These are phyloP conservation scores for Sussaba pulchella DNA, from an alignment of 2,888 invertebrate genomes.

Conservation along the genomic window DNA sequence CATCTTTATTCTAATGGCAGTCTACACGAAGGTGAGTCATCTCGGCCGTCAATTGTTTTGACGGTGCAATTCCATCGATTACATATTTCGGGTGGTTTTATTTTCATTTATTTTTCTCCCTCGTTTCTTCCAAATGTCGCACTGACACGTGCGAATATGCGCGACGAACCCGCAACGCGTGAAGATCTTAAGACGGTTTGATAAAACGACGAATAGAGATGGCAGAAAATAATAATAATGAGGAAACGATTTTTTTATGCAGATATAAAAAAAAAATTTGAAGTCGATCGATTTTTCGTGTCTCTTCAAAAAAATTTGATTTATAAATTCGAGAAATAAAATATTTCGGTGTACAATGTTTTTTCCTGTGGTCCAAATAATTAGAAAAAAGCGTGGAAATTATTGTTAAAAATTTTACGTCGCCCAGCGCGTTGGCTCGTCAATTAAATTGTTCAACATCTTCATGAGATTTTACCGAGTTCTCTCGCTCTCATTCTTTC, in stretches of 20 bases:
- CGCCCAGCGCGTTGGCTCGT: conserved; percentile 56
- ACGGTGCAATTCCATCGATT: conserved; percentile 45
- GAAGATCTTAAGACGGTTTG: conserved; percentile 9
- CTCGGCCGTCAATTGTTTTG: conserved; percentile 35
- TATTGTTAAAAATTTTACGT: conserved; percentile 41
- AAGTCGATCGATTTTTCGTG: conserved; percentile 48
- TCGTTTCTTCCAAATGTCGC: not conserved
- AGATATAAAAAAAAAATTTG: no score
- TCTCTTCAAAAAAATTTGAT: not conserved
- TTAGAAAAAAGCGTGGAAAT: conserved; percentile 27
- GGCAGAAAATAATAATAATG: not conserved
- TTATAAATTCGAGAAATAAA: not conserved
- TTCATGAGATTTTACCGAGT: conserved; percentile 50
- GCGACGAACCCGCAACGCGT: conserved; percentile 18
- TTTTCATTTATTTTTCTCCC: not conserved
- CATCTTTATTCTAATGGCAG: conserved; percentile 58
- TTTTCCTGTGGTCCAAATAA: conserved; percentile 13
- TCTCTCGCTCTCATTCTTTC: conserved; percentile 20
- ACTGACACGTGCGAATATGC: conserved; percentile 11
- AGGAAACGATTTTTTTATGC: no score
- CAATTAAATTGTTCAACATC: conserved; percentile 35
- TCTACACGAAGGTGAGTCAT: conserved; percentile 53
- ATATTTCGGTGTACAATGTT: conserved; percentile 11
- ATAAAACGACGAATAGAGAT: conserved; percentile 18
- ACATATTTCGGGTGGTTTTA: conserved; percentile 1